Percentiles rank a stretch among this genome's conserved stretches.
phyloP scores from a whole-genome alignment of 2,113 vertebrate species.

The Poicephalus gulielmi region DNA sequence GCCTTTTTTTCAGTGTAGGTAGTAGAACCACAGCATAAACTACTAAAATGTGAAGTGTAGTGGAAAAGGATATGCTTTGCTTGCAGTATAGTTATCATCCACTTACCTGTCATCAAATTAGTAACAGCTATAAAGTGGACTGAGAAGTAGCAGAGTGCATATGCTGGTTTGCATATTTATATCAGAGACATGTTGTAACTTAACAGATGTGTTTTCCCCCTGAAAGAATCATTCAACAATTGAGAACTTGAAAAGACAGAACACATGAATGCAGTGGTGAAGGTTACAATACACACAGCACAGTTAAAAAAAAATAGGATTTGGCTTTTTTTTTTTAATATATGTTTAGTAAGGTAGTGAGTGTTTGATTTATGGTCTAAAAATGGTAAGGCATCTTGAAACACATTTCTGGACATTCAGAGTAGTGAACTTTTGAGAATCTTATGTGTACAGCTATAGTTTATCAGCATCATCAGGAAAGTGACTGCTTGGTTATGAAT shows the following conservation, averaged over 20 bases:
- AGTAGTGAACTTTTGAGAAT: neutral
- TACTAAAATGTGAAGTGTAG: neutral
- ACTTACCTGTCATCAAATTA: neutral
- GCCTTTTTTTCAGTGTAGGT: neutral
- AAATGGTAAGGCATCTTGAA: neutral
- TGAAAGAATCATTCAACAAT: neutral
- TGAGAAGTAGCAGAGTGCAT: neutral
- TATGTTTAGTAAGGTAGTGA: neutral
- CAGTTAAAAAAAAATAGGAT: neutral
- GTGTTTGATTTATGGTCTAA: neutral
- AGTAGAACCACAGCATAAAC: neutral
- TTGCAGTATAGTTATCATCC: neutral
- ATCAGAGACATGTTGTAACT: neutral
- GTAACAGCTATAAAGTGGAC: neutral
- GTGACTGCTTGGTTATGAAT: neutral
- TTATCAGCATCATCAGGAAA: neutral
- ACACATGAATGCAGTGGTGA: neutral
- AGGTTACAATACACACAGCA: neutral
- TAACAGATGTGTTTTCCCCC: neutral
- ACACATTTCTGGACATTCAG: neutral
- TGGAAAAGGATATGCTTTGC: neutral
- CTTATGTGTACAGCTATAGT: neutral
- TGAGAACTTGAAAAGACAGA: neutral
- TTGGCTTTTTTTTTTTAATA: neutral
- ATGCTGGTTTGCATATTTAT: neutral